Base-by-base conservation (phyloP, 2,113 vertebrate genomes). In the Protobothrops mucrosquamatus region DNA sequence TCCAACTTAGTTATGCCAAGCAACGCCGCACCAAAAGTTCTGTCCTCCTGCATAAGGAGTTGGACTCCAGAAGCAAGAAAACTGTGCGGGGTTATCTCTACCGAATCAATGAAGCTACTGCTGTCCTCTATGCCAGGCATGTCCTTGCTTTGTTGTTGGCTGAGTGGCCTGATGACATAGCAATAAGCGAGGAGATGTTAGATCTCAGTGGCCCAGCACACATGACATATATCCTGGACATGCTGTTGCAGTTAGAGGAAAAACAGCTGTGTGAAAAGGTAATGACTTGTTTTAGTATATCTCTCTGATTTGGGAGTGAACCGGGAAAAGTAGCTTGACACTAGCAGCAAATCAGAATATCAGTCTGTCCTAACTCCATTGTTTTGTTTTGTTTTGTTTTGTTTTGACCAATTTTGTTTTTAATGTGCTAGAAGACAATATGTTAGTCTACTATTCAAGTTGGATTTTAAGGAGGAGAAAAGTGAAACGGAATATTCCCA, bases 231-330 rank as follows among this genome's bases (percentile, higher is more conserved):
- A 99, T 99, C 94, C 97, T 99, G 97, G 99, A 99, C 96, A 99
- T 99, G 99, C 97, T 99, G 29, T 99, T 99, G 99, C 99, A 99
- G 97, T 98, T 99, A 64, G 99, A 99, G 96, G 99, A 99, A 94
- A 98, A 98, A 94, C 98, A 98, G 1, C 96, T 99, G 2, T 99
- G 99, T 98, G 99, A 99, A 95, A 99, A 98, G 99, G 99, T 99
- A 96, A 95, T 95, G 91, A 18, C 29, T 94, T 91, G 85, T 54
- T 69, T 23, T 91, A 55, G 7, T 39, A 2, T 9, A 0, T 6
- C 22, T 23, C 34, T 18, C 69, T 10, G 48, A 15, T 91, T 56
- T 85, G 39, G 52, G 23, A 85, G 34, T 29, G 8, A 18, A 15
- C 51, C 0, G 0, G 24, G 74, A 55, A 46, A 46, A 85, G 90